Evolutionary conservation across 2,113 vertebrate genomes (phyloP).

Genomic region (Amphilophus citrinellus): DNA sequence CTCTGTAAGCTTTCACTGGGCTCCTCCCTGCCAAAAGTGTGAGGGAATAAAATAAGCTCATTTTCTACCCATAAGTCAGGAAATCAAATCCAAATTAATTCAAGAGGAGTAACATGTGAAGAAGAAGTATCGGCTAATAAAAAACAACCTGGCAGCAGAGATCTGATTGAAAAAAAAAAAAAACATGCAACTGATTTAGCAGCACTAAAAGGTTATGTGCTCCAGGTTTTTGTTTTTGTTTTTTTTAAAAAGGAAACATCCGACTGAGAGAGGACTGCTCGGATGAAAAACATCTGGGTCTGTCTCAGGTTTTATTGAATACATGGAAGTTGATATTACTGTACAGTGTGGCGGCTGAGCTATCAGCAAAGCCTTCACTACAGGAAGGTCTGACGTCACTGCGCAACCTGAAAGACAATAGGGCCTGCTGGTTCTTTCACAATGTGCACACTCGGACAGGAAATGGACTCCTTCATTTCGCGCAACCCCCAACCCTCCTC

Average conservation of each 20-base stretch:
- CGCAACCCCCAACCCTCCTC: constrained; percentile 41
- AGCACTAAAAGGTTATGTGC: constrained; percentile 27
- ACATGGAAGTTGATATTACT: constrained; percentile 72
- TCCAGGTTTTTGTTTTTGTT: background rate
- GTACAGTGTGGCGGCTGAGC: constrained; percentile 55
- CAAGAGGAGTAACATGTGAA: background rate
- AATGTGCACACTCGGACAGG: constrained; percentile 69
- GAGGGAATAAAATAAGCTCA: constrained; percentile 46
- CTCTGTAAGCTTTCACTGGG: constrained; percentile 45
- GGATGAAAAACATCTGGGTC: constrained; percentile 62
- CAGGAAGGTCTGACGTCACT: constrained; percentile 74
- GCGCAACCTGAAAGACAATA: constrained; percentile 66
- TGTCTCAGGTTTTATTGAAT: constrained; percentile 72
- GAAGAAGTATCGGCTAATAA: constrained; percentile 1
- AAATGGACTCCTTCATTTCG: constrained; percentile 52
- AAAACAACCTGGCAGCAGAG: constrained; percentile 23
- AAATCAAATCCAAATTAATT: constrained; percentile 25
- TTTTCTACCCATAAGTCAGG: constrained; percentile 32
- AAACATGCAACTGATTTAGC: constrained; percentile 41
- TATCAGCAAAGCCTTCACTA: constrained; percentile 74
- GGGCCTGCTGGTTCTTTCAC: constrained; percentile 58
- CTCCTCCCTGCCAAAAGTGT: constrained; percentile 43
- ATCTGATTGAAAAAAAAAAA: constrained; percentile 25
- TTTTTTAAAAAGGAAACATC: constrained; percentile 51
- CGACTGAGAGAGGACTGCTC: constrained; percentile 27